A percentile compares a stretch with the other conserved stretches of the same genome.
Conservation (phyloP, 1,140 invertebrate genomes). For the Caenorhabditis remanei region DNA sequence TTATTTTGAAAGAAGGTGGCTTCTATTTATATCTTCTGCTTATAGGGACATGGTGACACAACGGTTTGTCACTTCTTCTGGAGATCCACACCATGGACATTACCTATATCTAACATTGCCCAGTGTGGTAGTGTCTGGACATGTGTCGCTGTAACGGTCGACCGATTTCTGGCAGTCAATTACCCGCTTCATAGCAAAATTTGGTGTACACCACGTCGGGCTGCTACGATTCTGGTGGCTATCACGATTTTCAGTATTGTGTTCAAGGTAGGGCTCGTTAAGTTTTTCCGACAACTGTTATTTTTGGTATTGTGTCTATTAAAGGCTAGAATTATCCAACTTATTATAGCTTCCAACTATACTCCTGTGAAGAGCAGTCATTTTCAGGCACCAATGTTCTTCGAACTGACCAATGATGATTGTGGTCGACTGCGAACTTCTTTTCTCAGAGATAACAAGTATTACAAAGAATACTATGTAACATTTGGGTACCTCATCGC, state of each 20-base stretch:
- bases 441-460: constrained; percentile 68
- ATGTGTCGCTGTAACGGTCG: constrained; percentile 76
- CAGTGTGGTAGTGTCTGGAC: constrained; percentile 77
- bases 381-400: constrained; percentile 75
- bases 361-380: neutral
- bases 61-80: constrained; percentile 76
- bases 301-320: no score
- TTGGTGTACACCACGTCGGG: constrained; percentile 68
- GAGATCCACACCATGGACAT: constrained; percentile 75
- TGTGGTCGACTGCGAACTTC: constrained; percentile 70
- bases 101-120: constrained; percentile 73
- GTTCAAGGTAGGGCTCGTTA: constrained; percentile 35
- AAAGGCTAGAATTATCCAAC: neutral
- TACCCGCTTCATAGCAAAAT: constrained; percentile 74
- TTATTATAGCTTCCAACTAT: neutral
- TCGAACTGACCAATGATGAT: constrained; percentile 74
- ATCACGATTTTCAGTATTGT: constrained; percentile 63
- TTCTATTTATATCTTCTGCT: constrained; percentile 17
- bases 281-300: neutral
- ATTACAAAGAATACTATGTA: constrained; percentile 75
- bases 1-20: no score
- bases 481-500: constrained; percentile 75
- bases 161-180: constrained; percentile 74
- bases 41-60: constrained; percentile 64
- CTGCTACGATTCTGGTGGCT: constrained; percentile 47